Percentiles rank a stretch among this genome's conserved stretches.
Evolutionary conservation across 2,888 invertebrate species (phyloP).

Genomic region (Loripinus fragilis): DNA sequence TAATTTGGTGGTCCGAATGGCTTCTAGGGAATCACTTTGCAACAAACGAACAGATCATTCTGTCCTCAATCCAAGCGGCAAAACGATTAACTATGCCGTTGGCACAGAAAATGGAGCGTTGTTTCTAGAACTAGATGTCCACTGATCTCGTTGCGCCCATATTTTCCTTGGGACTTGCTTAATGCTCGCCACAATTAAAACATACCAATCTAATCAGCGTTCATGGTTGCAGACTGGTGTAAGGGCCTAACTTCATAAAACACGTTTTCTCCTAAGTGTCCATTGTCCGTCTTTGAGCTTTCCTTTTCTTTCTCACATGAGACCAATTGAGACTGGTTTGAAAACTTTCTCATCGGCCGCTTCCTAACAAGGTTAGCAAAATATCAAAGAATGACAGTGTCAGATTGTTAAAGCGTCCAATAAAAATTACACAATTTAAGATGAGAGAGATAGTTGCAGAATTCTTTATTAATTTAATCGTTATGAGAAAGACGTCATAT

Average conservation of each 20-base stretch:
- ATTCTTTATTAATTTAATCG: conserved; percentile 16
- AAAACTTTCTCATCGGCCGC: neutral
- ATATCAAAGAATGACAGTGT: conserved; percentile 13
- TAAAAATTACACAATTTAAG: conserved; percentile 20
- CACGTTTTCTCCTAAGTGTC: no score
- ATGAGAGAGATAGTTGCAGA: conserved; percentile 8
- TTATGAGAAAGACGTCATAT: conserved; percentile 13
- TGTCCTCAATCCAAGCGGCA: neutral
- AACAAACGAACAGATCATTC: neutral
- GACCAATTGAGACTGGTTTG: neutral
- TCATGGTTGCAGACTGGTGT: no score
- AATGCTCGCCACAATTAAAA: no score
- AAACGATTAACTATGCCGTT: conserved; percentile 2
- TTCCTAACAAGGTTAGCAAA: conserved; percentile 9
- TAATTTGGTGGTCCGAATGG: no score
- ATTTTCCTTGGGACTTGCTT: no score
- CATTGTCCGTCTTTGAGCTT: no score
- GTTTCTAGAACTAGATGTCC: no score
- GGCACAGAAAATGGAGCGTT: no score
- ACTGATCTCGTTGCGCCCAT: no score
- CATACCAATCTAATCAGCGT: no score
- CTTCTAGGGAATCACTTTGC: neutral
- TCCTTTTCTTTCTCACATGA: no score
- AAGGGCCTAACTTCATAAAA: no score
- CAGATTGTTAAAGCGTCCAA: conserved; percentile 18